Evolutionary conservation across 2,888 invertebrate genomes (phyloP).

Genomic region (Ochlodes sylvanus): DNA sequence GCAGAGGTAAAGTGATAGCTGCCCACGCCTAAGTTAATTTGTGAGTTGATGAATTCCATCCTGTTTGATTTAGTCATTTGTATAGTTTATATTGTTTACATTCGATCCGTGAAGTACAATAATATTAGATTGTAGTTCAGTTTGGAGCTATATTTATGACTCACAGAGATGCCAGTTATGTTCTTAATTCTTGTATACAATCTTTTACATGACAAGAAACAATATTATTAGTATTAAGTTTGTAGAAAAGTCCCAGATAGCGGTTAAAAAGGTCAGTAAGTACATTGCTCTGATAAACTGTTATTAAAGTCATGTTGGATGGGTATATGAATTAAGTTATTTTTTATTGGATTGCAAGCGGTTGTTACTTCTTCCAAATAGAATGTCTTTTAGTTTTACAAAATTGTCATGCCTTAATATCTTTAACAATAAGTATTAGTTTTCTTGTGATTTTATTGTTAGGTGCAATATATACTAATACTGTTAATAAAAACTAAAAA

Average conservation of each 20-base stretch:
- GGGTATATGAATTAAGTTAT: not conserved
- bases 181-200: too few relatives aligned
- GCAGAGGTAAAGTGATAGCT: slow-evolving; percentile 79
- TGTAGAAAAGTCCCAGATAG: too few relatives aligned
- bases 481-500: too few relatives aligned
- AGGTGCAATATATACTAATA: not conserved
- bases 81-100: not conserved
- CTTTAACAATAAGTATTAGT: slow-evolving; percentile 11
- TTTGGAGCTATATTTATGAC: too few relatives aligned
- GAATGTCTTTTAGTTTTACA: not conserved
- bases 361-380: not conserved
- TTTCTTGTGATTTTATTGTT: slow-evolving; percentile 21
- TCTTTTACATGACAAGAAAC: too few relatives aligned
- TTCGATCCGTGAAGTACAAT: not conserved
- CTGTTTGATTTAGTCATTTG: not conserved
- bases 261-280: too few relatives aligned
- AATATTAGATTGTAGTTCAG: not conserved
- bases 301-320: not conserved
- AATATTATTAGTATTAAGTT: too few relatives aligned
- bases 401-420: slow-evolving; percentile 4
- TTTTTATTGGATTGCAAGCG: not conserved
- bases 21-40: slow-evolving; percentile 45
- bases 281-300: too few relatives aligned
- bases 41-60: not conserved
- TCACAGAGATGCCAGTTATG: too few relatives aligned